Percentiles rank a stretch among this genome's conserved stretches.
Conservation (phyloP, 2,113 vertebrate genomes). For the Sus scrofa region DNA sequence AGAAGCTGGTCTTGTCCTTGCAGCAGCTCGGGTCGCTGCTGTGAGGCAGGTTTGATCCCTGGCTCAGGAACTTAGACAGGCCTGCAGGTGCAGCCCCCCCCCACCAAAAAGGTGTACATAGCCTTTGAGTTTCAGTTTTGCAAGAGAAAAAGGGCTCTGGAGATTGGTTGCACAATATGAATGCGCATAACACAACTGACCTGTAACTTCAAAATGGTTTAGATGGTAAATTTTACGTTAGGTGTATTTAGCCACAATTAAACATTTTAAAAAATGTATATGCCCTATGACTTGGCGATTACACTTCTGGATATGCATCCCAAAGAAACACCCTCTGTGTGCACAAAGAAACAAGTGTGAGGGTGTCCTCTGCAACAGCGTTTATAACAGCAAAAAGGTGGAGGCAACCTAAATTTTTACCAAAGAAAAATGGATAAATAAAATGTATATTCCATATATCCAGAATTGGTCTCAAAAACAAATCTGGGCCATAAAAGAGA, state of each 20-base stretch:
- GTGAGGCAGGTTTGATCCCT: too few species aligned
- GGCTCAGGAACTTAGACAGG: too few species aligned
- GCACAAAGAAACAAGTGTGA: neutral
- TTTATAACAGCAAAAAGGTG: constrained; percentile 26
- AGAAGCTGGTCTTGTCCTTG: too few species aligned
- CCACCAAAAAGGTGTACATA: neutral
- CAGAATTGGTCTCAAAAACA: constrained; percentile 15
- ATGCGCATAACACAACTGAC: neutral
- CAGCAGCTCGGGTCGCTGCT: too few species aligned
- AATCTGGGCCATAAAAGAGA: neutral
- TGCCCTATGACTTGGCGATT: neutral
- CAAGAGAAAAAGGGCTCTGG: neutral
- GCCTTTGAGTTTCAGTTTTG: constrained; percentile 21
- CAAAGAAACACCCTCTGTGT: neutral
- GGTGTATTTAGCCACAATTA: neutral
- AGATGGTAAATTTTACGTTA: constrained; percentile 11
- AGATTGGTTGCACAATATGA: neutral
- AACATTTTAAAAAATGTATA: neutral
- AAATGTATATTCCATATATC: neutral
- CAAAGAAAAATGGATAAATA: neutral
- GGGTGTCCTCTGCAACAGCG: neutral
- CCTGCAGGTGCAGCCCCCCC: too few species aligned
- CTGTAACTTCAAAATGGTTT: neutral
- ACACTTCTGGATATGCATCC: neutral
- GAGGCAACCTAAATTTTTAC: neutral